phyloP scores from a whole-genome alignment of 2,113 vertebrate genomes.

The Syngnathus floridae region DNA sequence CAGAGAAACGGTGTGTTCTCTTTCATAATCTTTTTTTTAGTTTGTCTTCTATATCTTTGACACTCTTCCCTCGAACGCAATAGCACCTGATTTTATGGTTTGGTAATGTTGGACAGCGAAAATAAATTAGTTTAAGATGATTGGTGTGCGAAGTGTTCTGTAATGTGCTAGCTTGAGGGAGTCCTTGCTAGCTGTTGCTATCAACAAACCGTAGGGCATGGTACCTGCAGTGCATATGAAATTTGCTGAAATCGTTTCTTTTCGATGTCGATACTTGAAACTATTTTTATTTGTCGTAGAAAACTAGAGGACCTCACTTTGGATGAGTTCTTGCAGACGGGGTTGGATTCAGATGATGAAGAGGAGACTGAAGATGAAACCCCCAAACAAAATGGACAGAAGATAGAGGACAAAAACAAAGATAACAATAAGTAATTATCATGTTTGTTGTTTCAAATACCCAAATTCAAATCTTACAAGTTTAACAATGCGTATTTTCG shows the following conservation, averaged over 20 bases:
- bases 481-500: not conserved
- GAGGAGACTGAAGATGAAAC: conserved; percentile 62
- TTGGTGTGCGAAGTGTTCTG: not conserved
- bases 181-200: too few species aligned
- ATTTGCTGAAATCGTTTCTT: not conserved
- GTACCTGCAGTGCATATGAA: not conserved
- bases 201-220: not conserved
- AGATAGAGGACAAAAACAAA: conserved; percentile 33
- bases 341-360: conserved; percentile 72
- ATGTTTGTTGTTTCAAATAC: not conserved
- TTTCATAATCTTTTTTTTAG: not conserved
- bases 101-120: not conserved
- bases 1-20: conserved; percentile 59
- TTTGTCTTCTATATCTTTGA: not conserved
- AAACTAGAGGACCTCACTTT: conserved; percentile 81
- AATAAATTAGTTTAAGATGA: not conserved
- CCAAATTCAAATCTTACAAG: not conserved
- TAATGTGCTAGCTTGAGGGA: not conserved
- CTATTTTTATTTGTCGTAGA: conserved; percentile 49
- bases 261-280: not conserved
- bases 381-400: conserved; percentile 15
- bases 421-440: conserved; percentile 41
- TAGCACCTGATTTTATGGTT: not conserved
- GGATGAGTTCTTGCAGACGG: conserved; percentile 82
- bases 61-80: too few species aligned